Evolutionary conservation across 37 sponge, comb jelly and placozoan genomes (phyloP).

Genomic region (Spongilla lacustris): DNA sequence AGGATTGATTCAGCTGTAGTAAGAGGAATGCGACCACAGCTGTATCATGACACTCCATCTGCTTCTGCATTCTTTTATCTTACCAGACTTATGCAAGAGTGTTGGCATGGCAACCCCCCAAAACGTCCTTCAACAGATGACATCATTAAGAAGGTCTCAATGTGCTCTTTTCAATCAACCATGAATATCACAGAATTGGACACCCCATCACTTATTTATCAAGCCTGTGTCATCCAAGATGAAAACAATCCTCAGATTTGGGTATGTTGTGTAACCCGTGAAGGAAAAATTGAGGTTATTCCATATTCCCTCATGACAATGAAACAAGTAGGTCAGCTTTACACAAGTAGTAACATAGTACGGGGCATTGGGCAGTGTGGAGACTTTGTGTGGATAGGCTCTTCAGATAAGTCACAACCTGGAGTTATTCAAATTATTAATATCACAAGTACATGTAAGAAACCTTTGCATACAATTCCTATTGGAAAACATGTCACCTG

Average conservation of each 20-base stretch:
- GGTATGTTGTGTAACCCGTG: not conserved
- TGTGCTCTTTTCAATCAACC: not conserved
- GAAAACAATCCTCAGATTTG: constrained; percentile 3
- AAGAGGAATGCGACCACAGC: constrained; percentile 29
- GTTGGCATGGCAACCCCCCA: constrained; percentile 47
- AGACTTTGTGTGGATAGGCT: constrained; percentile 47
- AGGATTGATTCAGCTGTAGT: constrained; percentile 28
- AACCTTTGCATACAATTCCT: constrained; percentile 26
- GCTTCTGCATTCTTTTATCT: constrained; percentile 30
- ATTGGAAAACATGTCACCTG: constrained; percentile 31
- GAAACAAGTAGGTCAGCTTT: not conserved
- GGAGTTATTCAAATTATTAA: constrained; percentile 31
- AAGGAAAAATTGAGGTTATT: constrained; percentile 15
- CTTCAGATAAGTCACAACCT: constrained; percentile 20
- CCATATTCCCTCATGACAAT: constrained; percentile 15
- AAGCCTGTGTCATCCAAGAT: constrained; percentile 14
- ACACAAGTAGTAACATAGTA: constrained; percentile 9
- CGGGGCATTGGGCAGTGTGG: constrained; percentile 12
- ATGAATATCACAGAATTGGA: constrained; percentile 21
- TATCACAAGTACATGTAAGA: not conserved
- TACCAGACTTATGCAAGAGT: constrained; percentile 38
- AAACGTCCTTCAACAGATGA: constrained; percentile 23
- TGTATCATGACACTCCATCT: constrained; percentile 22
- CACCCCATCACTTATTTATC: constrained; percentile 12
- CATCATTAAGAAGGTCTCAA: not conserved